Evolutionary conservation across 2,888 invertebrate genomes (phyloP).

Genomic region (Marasmarcha lunaedactyla): DNA sequence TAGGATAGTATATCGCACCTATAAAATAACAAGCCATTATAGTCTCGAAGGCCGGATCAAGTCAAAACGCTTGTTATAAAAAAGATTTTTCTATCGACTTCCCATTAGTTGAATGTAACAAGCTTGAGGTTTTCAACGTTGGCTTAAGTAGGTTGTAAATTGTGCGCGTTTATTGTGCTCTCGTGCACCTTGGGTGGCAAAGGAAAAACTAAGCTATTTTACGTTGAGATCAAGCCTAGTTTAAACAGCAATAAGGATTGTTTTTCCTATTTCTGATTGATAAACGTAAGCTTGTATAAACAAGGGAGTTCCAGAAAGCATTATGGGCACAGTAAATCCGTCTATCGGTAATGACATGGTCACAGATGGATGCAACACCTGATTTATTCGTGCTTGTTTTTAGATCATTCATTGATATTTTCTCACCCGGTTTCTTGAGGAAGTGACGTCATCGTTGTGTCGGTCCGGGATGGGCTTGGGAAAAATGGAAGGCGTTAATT

Average conservation of each 20-base stretch:
- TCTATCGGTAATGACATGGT: constrained; percentile 48
- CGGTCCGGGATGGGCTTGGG: too few relatives aligned
- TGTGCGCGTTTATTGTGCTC: constrained; percentile 54
- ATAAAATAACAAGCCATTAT: neutral
- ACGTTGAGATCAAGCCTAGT: constrained; percentile 7
- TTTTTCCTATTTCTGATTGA: neutral
- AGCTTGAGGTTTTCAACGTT: constrained; percentile 53
- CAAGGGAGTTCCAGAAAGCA: constrained; percentile 50
- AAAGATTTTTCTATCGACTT: constrained; percentile 9
- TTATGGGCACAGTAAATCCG: constrained; percentile 56
- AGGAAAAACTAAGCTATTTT: constrained; percentile 10
- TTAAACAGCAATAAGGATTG: neutral
- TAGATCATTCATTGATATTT: constrained; percentile 4
- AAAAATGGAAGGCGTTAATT: too few relatives aligned
- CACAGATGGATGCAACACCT: constrained; percentile 30
- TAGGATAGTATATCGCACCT: neutral
- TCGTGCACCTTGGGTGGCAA: constrained; percentile 53
- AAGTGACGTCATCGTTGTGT: neutral
- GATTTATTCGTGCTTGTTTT: constrained; percentile 21
- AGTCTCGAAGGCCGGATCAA: neutral
- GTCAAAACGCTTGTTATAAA: neutral
- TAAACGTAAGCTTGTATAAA: constrained; percentile 14
- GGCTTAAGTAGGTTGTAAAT: constrained; percentile 56
- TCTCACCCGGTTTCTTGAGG: neutral
- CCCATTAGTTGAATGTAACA: constrained; percentile 40